Conservation (phyloP, 53 echinoderm and acorn worm species). For the Holothuria leucospilota region DNA sequence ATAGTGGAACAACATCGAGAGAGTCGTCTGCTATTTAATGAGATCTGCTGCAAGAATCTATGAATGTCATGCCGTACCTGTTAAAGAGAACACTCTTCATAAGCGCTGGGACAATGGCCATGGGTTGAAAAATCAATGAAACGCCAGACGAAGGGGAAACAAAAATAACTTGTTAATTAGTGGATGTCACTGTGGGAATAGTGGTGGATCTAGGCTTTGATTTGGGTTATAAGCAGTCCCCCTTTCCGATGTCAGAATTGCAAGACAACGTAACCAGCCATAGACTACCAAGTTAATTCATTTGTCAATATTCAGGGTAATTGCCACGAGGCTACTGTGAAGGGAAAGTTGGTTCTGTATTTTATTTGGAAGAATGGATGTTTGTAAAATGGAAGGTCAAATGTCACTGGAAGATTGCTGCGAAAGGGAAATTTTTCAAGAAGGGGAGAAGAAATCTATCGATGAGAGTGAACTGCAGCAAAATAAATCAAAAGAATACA, state of each 20-base stretch:
- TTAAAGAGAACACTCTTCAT: slow-evolving; percentile 40
- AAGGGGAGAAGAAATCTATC: no score
- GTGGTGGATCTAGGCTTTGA: slow-evolving; percentile 17
- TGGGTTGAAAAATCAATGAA: slow-evolving; percentile 47
- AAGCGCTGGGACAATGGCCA: slow-evolving; percentile 36
- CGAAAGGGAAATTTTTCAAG: no score
- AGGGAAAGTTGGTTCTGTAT: slow-evolving; percentile 16
- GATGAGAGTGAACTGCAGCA: no score
- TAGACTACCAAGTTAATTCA: slow-evolving; percentile 23
- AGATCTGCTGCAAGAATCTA: slow-evolving; percentile 43
- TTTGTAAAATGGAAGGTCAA: neutral
- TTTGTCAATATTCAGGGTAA: slow-evolving; percentile 40
- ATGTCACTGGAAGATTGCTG: no score
- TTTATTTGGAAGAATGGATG: slow-evolving; percentile 32
- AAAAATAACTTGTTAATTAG: slow-evolving; percentile 50
- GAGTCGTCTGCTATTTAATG: slow-evolving; percentile 38
- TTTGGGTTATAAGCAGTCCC: slow-evolving; percentile 30
- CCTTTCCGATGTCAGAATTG: neutral
- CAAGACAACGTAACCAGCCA: slow-evolving; percentile 12
- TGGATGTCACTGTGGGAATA: slow-evolving; percentile 40
- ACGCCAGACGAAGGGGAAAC: slow-evolving; percentile 44
- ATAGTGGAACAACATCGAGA: slow-evolving; percentile 32
- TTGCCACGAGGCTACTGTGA: slow-evolving; percentile 29
- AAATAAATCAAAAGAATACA: no score
- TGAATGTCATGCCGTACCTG: slow-evolving; percentile 44